A percentile compares a stretch with the other conserved stretches of the same genome.
phyloP scores from a whole-genome alignment of 2,888 invertebrate genomes.

The Rhingia rostrata region DNA sequence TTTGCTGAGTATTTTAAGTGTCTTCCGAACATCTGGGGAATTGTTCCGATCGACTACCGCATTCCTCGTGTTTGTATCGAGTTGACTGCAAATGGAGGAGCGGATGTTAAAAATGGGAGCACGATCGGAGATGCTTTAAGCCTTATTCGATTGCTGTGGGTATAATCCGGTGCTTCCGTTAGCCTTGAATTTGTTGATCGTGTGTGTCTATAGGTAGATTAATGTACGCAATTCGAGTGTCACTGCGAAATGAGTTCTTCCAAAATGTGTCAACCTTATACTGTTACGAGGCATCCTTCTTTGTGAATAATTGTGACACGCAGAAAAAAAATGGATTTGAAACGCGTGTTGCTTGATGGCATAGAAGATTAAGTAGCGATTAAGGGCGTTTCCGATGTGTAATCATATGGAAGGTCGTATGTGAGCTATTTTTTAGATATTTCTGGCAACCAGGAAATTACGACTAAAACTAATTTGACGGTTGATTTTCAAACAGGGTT shows the following conservation, averaged over 20 bases:
- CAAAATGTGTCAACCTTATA: slow-evolving; percentile 35
- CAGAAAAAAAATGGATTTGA: neutral
- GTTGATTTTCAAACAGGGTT: too few relatives aligned
- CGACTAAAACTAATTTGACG: neutral
- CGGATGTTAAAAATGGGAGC: slow-evolving; percentile 5
- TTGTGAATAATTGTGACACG: neutral
- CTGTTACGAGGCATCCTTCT: slow-evolving; percentile 42
- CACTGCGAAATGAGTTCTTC: slow-evolving; percentile 28
- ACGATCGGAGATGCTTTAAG: slow-evolving; percentile 45
- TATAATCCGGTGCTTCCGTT: slow-evolving; percentile 70
- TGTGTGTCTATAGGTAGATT: slow-evolving; percentile 47
- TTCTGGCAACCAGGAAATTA: neutral
- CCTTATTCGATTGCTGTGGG: slow-evolving; percentile 48
- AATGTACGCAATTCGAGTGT: slow-evolving; percentile 39
- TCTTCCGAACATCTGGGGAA: slow-evolving; percentile 36
- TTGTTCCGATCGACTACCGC: slow-evolving; percentile 56
- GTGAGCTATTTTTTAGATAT: neutral
- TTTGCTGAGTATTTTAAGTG: slow-evolving; percentile 48
- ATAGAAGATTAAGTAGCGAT: neutral
- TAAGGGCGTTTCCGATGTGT: slow-evolving; percentile 28
- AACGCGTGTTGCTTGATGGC: neutral
- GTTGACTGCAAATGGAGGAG: slow-evolving; percentile 34
- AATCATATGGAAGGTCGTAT: slow-evolving; percentile 2
- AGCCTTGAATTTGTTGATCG: slow-evolving; percentile 64
- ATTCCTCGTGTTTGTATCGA: slow-evolving; percentile 50